Conservation (phyloP, 23 tunicate genomes). For the Phallusia fumigata region DNA sequence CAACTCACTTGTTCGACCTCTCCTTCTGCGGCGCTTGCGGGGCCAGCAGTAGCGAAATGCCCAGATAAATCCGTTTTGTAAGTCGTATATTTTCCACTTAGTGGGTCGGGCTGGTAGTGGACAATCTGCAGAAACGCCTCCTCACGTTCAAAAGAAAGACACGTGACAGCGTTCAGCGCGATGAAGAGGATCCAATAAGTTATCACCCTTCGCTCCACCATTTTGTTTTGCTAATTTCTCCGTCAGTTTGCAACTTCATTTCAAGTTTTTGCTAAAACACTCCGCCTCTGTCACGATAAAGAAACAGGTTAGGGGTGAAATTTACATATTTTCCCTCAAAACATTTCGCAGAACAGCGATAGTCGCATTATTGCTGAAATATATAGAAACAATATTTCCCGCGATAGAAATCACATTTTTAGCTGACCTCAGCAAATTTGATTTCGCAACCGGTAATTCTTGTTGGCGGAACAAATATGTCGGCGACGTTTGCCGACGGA, state of each 20-base stretch:
- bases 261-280: neutral
- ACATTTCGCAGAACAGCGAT: too few relatives aligned
- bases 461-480: too few relatives aligned
- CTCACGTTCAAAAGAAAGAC: neutral
- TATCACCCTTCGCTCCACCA: constrained; percentile 7
- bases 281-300: too few relatives aligned
- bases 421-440: too few relatives aligned
- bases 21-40: constrained; percentile 60
- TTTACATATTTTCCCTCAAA: too few relatives aligned
- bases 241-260: neutral
- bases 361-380: too few relatives aligned
- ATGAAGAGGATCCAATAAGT: neutral
- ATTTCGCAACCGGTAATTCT: too few relatives aligned
- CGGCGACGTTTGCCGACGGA: too few relatives aligned
- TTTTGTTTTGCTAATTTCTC: neutral
- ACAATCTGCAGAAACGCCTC: constrained; percentile 49
- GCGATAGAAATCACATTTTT: too few relatives aligned
- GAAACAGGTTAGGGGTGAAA: too few relatives aligned
- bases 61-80: constrained; percentile 47
- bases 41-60: constrained; percentile 40
- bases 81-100: constrained; percentile 41
- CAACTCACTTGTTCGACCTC: constrained; percentile 45
- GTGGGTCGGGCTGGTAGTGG: constrained; percentile 47
- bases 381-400: too few relatives aligned
- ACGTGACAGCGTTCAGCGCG: neutral